Evolutionary conservation across 2,113 vertebrate genomes (phyloP).

Genomic region (Rhipidura dahli): DNA sequence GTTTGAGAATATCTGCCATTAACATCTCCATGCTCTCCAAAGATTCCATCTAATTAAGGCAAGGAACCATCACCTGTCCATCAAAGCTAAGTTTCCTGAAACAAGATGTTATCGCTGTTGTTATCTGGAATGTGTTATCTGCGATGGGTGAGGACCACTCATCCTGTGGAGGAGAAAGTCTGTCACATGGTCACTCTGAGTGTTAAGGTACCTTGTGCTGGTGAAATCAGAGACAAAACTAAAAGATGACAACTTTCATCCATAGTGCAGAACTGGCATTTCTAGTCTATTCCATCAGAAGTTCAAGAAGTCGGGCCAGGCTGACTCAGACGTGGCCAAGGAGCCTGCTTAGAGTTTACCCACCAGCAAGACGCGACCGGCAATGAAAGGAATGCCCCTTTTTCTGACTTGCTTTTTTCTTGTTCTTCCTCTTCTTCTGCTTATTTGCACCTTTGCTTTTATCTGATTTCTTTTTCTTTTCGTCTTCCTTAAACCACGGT

Average conservation of each 20-base stretch:
- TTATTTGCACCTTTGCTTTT: slow-evolving; percentile 76
- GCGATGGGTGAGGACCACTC: not conserved
- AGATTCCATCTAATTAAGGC: not conserved
- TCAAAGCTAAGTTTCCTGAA: not conserved
- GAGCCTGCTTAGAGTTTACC: not conserved
- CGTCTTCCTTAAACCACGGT: slow-evolving; percentile 89
- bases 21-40: not conserved
- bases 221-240: not conserved
- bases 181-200: not conserved
- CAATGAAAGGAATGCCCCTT: slow-evolving; percentile 27
- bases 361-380: not conserved
- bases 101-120: rapidly evolving
- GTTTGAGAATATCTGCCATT: not conserved
- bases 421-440: slow-evolving; percentile 75
- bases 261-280: not conserved
- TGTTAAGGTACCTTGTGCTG: not conserved
- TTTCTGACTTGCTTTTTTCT: slow-evolving; percentile 63
- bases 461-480: slow-evolving; percentile 69
- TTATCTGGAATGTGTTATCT: not conserved
- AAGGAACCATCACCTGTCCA: not conserved
- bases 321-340: not conserved
- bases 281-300: not conserved
- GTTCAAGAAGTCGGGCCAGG: not conserved
- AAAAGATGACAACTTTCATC: not conserved
- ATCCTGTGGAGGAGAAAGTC: not conserved